Base-by-base conservation (phyloP, 2,113 vertebrate species). In the Smithornis capensis region DNA sequence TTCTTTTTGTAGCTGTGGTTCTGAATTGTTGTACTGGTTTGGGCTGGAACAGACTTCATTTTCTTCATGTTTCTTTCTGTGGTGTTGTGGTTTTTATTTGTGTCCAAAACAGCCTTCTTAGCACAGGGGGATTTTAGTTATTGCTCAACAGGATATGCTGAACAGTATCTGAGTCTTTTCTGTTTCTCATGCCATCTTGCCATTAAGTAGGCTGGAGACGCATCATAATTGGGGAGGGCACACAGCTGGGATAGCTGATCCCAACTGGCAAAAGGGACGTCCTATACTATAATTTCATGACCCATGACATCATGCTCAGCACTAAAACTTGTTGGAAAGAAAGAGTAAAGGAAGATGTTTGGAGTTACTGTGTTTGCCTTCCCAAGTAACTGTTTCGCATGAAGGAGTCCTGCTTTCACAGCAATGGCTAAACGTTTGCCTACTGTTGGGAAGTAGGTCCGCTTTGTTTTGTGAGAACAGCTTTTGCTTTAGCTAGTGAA, bases 201-300 rank as follows among this genome's bases (percentile, higher is more conserved):
- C 40, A 37, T 28, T 0, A 1, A 22, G 29, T n/a, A 50, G 31
- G 19, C 23, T 47, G 13, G 19, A 7, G 2, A 1, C 55, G 4
- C 18, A 10, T 55, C 25, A 8, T 80, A 18, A 42, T 62, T 12
- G 56, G 29, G 5, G 35, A 49, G 14, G 6, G 8, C 23, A 56
- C 10, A 35, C 18, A 50, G 33, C 8, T 28, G 17, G 8, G 27
- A 31, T 12, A 53, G 24, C 22, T 50, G 35, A 68, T 76, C 13
- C 8, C 42, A 63, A 38, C 24, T 45, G 21, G 47, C 19, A 29
- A 19, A 64, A 73, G 33, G 3, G 29, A 73, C 69, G 4, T 80
- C 33, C 27, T 9, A 10, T 42, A 31, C 27, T 29, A 15, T 63
- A 25, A 18, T 31, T 28, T 53, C 45, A 27, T 68, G 33, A 38